Percentiles rank a stretch among this genome's conserved stretches.
phyloP scores from a whole-genome alignment of 2,113 vertebrate genomes.

The Bagarius yarrelli region DNA sequence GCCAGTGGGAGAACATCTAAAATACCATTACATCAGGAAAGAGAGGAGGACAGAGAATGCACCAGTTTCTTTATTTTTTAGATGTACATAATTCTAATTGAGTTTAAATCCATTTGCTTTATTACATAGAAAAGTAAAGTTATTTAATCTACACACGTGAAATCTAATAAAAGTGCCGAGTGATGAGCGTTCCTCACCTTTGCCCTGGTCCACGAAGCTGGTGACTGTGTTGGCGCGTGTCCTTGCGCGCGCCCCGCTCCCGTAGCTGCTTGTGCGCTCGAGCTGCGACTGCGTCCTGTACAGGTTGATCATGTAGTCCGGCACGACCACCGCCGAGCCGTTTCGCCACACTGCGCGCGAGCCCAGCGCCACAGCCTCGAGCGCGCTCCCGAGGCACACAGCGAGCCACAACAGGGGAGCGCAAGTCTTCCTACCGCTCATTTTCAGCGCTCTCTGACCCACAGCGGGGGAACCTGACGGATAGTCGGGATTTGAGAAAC shows the following conservation, averaged over 20 bases:
- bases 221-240: constrained; percentile 76
- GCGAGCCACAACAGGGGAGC: constrained; percentile 57
- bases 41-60: not conserved
- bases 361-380: constrained; percentile 51
- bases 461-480: constrained; percentile 51
- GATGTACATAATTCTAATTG: not conserved
- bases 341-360: constrained; percentile 56
- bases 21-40: not conserved
- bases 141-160: not conserved
- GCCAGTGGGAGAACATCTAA: not conserved
- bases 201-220: constrained; percentile 77
- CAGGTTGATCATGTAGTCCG: constrained; percentile 81
- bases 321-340: constrained; percentile 71
- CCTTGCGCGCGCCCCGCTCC: constrained; percentile 50
- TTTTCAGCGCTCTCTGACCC: constrained; percentile 63
- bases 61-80: not conserved
- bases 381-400: constrained; percentile 57
- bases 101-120: too few relatives aligned
- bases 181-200: constrained; percentile 54
- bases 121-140: not conserved
- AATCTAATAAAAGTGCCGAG: too few relatives aligned
- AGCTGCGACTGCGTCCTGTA: constrained; percentile 72
- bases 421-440: constrained; percentile 73
- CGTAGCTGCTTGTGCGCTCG: constrained; percentile 52
- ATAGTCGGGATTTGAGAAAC: constrained; percentile 63